Evolutionary conservation across 2,797 vertebrate species (phyloP).

Genomic region (Parambassis ranga): DNA sequence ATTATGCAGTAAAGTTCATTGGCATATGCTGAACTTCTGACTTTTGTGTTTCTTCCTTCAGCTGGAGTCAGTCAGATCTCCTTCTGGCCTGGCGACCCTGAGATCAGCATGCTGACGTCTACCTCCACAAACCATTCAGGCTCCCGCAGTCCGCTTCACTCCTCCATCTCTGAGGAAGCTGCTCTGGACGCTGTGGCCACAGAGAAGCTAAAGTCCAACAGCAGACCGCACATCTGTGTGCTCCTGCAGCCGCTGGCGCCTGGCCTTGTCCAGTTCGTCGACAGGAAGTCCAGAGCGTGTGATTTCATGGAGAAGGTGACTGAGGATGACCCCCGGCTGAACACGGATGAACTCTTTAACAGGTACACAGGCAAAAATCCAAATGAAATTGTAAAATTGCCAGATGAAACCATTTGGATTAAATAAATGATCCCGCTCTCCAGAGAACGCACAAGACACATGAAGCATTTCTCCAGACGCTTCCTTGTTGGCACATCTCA

Average conservation of each 20-base stretch:
- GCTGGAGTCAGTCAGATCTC: slow-evolving; percentile 92
- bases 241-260: slow-evolving; percentile 86
- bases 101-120: slow-evolving; percentile 85
- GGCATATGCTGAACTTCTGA: slow-evolving; percentile 2
- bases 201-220: slow-evolving; percentile 92
- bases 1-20: background rate
- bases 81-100: slow-evolving; percentile 95
- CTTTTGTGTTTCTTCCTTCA: slow-evolving; percentile 40
- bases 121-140: background rate
- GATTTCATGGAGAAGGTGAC: slow-evolving; percentile 88
- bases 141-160: background rate
- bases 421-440: background rate
- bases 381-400: background rate
- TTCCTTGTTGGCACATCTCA: slow-evolving; percentile 84
- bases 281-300: slow-evolving; percentile 86
- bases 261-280: slow-evolving; percentile 86
- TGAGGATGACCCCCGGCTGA: slow-evolving; percentile 68
- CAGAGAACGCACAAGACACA: slow-evolving; percentile 79
- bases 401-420: too few relatives aligned
- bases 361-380: slow-evolving; percentile 21
- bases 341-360: slow-evolving; percentile 77
- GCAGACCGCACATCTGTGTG: slow-evolving; percentile 88
- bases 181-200: slow-evolving; percentile 86
- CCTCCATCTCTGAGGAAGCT: slow-evolving; percentile 79
- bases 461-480: slow-evolving; percentile 79